Evolutionary conservation across 30 jellyfish, hydroid and myxozoan species (phyloP).

Genomic region (Phacellophora camtschatica): DNA sequence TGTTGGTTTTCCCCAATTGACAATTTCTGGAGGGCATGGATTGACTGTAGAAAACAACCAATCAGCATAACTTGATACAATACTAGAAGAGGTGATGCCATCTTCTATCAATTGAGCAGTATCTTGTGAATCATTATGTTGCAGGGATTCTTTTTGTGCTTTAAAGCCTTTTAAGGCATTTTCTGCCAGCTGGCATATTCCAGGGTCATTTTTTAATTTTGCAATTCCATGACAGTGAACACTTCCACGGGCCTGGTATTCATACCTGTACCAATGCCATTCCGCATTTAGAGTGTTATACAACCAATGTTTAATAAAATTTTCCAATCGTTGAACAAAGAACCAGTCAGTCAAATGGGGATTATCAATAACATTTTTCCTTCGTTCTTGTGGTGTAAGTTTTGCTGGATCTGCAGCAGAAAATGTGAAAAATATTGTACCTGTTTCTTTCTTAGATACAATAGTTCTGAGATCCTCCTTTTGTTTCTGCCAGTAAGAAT

Average conservation of each 20-base stretch:
- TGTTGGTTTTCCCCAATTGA: constrained; percentile 34
- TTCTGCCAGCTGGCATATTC: constrained; percentile 8
- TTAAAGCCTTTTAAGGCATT: constrained; percentile 8
- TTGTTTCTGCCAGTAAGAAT: constrained; percentile 36
- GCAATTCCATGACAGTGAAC: constrained; percentile 60
- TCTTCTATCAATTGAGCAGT: neutral
- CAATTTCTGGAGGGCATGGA: constrained; percentile 16
- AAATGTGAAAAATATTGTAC: constrained; percentile 47
- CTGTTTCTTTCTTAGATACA: constrained; percentile 26
- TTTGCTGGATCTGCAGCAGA: neutral
- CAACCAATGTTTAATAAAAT: constrained; percentile 29
- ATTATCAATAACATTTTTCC: constrained; percentile 12
- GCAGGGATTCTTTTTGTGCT: neutral
- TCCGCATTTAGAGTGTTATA: constrained; percentile 14
- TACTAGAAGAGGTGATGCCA: neutral
- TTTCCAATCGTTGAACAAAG: constrained; percentile 32
- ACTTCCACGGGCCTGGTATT: constrained; percentile 55
- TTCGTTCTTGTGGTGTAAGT: neutral
- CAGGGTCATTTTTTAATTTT: constrained; percentile 48
- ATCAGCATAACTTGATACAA: constrained; percentile 7
- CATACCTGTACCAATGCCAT: constrained; percentile 63
- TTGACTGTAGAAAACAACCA: constrained; percentile 17
- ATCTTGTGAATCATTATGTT: neutral
- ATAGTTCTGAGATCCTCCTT: constrained; percentile 2
- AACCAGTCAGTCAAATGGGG: constrained; percentile 20